Evolutionary conservation across 2,113 vertebrate species (phyloP).

Genomic region (Albula glossodonta): DNA sequence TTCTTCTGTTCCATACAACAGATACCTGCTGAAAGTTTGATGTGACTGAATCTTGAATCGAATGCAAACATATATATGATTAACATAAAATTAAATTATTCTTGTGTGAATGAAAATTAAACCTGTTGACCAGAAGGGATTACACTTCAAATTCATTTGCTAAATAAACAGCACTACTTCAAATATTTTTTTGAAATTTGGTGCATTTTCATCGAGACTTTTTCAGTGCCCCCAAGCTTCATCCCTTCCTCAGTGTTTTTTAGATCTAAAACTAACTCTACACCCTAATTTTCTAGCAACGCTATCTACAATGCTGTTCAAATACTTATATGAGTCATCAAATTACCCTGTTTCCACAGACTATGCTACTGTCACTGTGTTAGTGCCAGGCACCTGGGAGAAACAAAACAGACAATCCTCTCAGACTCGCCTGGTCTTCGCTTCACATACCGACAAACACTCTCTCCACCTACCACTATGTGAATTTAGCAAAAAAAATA

Average conservation of each 20-base stretch:
- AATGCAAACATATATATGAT: no score
- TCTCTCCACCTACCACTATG: background rate
- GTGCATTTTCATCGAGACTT: background rate
- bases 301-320: conserved; percentile 46
- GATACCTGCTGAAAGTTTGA: background rate
- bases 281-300: conserved; percentile 33
- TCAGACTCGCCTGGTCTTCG: conserved; percentile 20
- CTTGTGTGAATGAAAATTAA: background rate
- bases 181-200: background rate
- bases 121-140: background rate
- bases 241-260: conserved; percentile 1
- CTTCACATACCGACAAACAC: conserved; percentile 35
- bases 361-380: conserved; percentile 46
- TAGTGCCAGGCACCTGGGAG: conserved; percentile 38
- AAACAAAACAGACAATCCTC: conserved; percentile 9
- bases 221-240: background rate
- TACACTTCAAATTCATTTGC: background rate
- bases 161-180: background rate
- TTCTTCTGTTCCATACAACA: background rate
- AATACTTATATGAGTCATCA: conserved; percentile 58
- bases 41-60: background rate
- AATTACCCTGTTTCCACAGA: conserved; percentile 39
- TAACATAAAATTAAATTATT: no score
- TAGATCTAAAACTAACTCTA: conserved; percentile 9
- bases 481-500: background rate